Evolutionary conservation across 2,113 vertebrate species (phyloP).

Genomic region (Numida meleagris): DNA sequence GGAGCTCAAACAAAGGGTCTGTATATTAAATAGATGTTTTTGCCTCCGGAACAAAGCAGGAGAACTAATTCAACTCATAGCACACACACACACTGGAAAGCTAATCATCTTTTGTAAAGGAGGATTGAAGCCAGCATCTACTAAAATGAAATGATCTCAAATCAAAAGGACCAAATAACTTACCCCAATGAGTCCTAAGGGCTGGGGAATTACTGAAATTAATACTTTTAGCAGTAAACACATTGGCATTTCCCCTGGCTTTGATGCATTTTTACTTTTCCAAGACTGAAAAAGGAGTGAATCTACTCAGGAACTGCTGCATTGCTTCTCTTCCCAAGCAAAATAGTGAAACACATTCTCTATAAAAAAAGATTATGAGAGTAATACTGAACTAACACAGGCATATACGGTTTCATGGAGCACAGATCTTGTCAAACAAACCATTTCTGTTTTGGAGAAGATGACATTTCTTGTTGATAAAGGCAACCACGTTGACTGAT

Average conservation of each 20-base stretch:
- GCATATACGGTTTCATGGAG: neutral
- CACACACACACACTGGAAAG: neutral
- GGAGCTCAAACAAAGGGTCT: neutral
- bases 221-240: conserved; percentile 21
- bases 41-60: neutral
- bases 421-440: conserved; percentile 46
- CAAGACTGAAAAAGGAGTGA: conserved; percentile 16
- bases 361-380: neutral
- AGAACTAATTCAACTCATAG: neutral
- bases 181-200: conserved; percentile 1
- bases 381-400: neutral
- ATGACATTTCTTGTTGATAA: conserved; percentile 43
- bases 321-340: conserved; percentile 6
- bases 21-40: neutral
- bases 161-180: conserved; percentile 20
- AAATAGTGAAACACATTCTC: conserved; percentile 32
- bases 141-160: conserved; percentile 40
- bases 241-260: conserved; percentile 49
- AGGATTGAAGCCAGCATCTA: neutral
- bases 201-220: conserved; percentile 10
- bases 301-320: neutral
- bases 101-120: neutral
- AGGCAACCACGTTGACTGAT: neutral
- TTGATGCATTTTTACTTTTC: conserved; percentile 38
- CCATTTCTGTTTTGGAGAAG: conserved; percentile 35